These are phyloP conservation scores for Mesochorus sp. DNA, from an alignment of 2,888 invertebrate species.

Conservation along the genomic window DNA sequence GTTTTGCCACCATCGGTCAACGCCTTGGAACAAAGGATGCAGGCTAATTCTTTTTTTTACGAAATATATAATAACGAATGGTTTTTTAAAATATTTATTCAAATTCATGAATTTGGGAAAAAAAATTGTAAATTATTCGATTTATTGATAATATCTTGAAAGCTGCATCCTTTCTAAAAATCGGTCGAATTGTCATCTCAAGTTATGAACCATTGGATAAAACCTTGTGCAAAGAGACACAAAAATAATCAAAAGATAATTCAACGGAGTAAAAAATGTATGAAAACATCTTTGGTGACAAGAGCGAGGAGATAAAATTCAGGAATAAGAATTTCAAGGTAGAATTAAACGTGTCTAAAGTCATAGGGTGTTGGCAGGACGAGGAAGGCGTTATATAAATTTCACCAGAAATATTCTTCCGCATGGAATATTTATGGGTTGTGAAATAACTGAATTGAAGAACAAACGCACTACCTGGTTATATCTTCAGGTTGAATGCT, in stretches of 20 bases:
- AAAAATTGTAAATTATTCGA: no score
- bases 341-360: no score
- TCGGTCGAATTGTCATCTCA: no score
- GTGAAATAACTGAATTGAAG: constrained; percentile 74
- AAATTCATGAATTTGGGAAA: not conserved
- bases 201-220: not conserved
- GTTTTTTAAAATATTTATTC: not conserved
- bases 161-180: no score
- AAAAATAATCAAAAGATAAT: constrained; percentile 44
- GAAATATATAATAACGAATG: constrained; percentile 2
- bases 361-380: no score
- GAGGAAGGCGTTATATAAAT: constrained; percentile 44
- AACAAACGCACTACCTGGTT: constrained; percentile 69
- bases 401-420: constrained; percentile 57
- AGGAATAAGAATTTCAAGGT: no score
- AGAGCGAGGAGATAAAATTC: constrained; percentile 56
- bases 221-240: not conserved
- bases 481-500: constrained; percentile 17
- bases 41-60: not conserved
- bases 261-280: constrained; percentile 57
- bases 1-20: not conserved
- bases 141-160: no score
- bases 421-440: constrained; percentile 75
- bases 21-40: not conserved
- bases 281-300: constrained; percentile 69